Conservation (phyloP, 2,113 vertebrate genomes). For the Trematomus loennbergii region DNA sequence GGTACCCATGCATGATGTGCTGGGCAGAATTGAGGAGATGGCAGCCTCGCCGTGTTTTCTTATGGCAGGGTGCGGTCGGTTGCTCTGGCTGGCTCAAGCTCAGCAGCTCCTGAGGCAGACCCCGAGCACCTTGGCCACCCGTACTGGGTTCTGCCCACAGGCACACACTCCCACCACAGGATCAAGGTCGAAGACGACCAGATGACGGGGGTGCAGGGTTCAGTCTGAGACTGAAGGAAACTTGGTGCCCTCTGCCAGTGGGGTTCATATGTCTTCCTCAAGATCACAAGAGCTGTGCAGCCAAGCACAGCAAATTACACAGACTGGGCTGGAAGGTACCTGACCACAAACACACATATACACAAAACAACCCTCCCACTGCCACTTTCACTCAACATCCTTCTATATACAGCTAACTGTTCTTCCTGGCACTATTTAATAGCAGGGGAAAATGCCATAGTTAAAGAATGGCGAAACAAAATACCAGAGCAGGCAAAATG, state of each 20-base stretch:
- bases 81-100: conserved; percentile 55
- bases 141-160: conserved; percentile 62
- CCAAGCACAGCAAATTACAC: conserved; percentile 74
- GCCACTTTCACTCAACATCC: conserved; percentile 57
- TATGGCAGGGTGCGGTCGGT: conserved; percentile 72
- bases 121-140: conserved; percentile 80
- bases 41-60: conserved; percentile 70
- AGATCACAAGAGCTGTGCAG: conserved; percentile 64
- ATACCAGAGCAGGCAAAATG: background rate
- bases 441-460: conserved; percentile 14
- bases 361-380: conserved; percentile 30
- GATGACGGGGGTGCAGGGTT: conserved; percentile 63
- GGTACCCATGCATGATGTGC: conserved; percentile 38
- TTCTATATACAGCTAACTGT: conserved; percentile 29
- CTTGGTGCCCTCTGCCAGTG: conserved; percentile 68
- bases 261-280: conserved; percentile 60
- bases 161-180: conserved; percentile 59
- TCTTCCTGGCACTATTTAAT: conserved; percentile 18
- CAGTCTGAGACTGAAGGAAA: conserved; percentile 65
- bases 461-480: background rate
- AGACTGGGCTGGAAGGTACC: conserved; percentile 53
- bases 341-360: conserved; percentile 62
- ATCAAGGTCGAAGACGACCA: conserved; percentile 63
- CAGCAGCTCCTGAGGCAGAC: conserved; percentile 53
- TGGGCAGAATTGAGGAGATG: conserved; percentile 58